phyloP scores from a whole-genome alignment of 2,113 vertebrate species.

The Kryptolebias marmoratus region DNA sequence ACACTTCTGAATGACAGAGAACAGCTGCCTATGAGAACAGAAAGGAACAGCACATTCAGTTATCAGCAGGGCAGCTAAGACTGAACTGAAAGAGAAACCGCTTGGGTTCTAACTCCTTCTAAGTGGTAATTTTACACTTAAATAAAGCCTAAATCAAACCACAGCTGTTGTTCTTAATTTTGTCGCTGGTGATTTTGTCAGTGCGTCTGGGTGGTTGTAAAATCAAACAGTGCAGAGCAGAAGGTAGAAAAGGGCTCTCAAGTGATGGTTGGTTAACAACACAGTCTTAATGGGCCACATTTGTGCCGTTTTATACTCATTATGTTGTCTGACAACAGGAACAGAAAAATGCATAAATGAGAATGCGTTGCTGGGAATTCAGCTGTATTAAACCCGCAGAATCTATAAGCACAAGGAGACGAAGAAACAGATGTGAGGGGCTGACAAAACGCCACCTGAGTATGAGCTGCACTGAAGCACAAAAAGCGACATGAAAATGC shows the following conservation, averaged over 20 bases:
- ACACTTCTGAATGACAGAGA: not conserved
- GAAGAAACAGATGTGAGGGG: constrained; percentile 7
- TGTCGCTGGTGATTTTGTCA: not conserved
- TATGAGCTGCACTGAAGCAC: not conserved
- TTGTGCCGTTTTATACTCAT: constrained; percentile 7
- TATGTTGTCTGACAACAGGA: constrained; percentile 12
- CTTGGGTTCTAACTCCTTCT: not conserved
- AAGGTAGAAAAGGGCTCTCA: constrained; percentile 3
- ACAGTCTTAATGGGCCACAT: constrained; percentile 18
- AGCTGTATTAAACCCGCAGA: not conserved
- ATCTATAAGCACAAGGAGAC: not conserved
- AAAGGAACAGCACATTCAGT: not conserved
- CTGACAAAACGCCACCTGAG: constrained; percentile 5
- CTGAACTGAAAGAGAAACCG: not conserved
- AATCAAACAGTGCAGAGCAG: not conserved
- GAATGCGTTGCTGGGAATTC: not conserved
- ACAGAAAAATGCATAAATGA: constrained; percentile 6
- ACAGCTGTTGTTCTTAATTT: constrained; percentile 7
- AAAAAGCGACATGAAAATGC: not conserved
- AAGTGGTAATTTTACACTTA: constrained; percentile 6
- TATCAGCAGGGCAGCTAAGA: not conserved
- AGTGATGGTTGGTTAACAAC: constrained; percentile 10
- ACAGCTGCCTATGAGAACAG: not conserved
- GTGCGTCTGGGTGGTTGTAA: not conserved
- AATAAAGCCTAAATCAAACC: constrained; percentile 8